phyloP scores from a whole-genome alignment of 2,113 vertebrate genomes.

The Gadus macrocephalus region DNA sequence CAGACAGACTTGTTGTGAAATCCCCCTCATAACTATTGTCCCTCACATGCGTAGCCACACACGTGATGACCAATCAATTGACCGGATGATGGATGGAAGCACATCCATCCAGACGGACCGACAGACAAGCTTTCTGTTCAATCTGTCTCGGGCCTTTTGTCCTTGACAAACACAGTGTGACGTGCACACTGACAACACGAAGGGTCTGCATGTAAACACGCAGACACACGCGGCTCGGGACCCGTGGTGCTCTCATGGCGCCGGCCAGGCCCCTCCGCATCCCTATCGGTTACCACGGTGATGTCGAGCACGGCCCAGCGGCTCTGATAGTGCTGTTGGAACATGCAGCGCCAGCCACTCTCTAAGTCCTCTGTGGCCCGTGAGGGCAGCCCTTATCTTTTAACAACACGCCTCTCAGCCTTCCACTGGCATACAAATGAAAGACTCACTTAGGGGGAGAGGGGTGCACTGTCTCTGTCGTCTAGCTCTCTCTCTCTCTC shows the following conservation, averaged over 20 bases:
- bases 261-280: slow-evolving; percentile 31
- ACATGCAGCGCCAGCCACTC: slow-evolving; percentile 62
- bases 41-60: too few relatives aligned
- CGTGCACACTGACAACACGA: too few relatives aligned
- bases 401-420: slow-evolving; percentile 72
- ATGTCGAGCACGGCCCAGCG: slow-evolving; percentile 56
- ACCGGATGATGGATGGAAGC: too few relatives aligned
- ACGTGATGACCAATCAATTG: too few relatives aligned
- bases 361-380: slow-evolving; percentile 62
- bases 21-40: too few relatives aligned
- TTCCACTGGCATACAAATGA: slow-evolving; percentile 70
- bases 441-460: slow-evolving; percentile 65
- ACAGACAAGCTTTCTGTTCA: background rate
- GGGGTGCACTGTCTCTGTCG: too few relatives aligned
- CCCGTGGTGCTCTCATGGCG: slow-evolving; percentile 7
- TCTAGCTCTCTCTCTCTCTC: slow-evolving; percentile 22
- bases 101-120: slow-evolving; percentile 4
- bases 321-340: slow-evolving; percentile 55
- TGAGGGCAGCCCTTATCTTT: slow-evolving; percentile 72
- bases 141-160: too few relatives aligned
- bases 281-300: slow-evolving; percentile 58
- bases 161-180: too few relatives aligned
- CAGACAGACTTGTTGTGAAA: too few relatives aligned
- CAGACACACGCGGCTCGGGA: too few relatives aligned
- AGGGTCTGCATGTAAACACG: too few relatives aligned